phyloP scores from a whole-genome alignment of 2,797 vertebrate genomes.

The Merluccius polli region DNA sequence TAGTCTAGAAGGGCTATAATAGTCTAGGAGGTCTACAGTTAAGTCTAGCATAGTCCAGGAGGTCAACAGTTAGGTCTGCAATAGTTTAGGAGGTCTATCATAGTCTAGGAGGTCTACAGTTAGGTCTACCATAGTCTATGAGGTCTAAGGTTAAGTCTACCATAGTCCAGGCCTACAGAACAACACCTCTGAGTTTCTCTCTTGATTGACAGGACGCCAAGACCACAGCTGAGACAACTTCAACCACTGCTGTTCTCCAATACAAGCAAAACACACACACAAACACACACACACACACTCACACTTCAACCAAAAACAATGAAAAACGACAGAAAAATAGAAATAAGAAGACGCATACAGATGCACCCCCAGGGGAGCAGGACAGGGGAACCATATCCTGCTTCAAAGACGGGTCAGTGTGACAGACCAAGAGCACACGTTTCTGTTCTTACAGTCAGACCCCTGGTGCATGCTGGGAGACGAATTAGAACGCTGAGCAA shows the following conservation, averaged over 20 bases:
- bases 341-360: neutral
- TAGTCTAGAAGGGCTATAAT: neutral
- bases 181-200: conserved; percentile 26
- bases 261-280: conserved; percentile 17
- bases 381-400: conserved; percentile 42
- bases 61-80: no score
- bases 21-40: neutral
- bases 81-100: no score
- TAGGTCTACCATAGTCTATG: neutral
- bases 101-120: neutral
- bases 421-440: conserved; percentile 29
- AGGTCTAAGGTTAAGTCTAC: no score
- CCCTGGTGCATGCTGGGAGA: conserved; percentile 22
- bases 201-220: conserved; percentile 58
- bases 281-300: neutral
- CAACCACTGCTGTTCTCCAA: conserved; percentile 40
- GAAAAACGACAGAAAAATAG: neutral
- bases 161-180: conserved; percentile 20
- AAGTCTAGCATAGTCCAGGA: no score
- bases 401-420: conserved; percentile 43
- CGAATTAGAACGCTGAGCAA: conserved; percentile 1
- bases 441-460: conserved; percentile 40
- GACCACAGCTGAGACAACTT: conserved; percentile 67
- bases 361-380: conserved; percentile 1
- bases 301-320: neutral